Percentiles rank a stretch among this genome's conserved stretches.
Conservation (phyloP, 2,888 invertebrate genomes). For the Zele albiditarsus region DNA sequence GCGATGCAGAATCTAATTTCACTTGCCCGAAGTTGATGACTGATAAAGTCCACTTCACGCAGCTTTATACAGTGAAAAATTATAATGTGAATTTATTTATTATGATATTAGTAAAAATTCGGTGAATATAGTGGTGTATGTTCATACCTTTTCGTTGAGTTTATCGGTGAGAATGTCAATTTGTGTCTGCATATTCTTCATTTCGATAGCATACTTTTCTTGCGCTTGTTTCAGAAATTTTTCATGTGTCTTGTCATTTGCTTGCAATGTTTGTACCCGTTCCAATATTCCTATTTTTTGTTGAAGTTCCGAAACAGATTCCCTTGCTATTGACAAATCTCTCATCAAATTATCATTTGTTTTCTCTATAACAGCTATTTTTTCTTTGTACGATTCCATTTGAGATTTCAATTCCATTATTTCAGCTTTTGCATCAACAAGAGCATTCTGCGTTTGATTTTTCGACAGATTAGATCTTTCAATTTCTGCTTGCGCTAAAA, state of each 20-base stretch:
- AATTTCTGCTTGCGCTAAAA: slow-evolving; percentile 77
- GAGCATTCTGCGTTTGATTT: slow-evolving; percentile 79
- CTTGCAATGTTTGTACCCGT: slow-evolving; percentile 62
- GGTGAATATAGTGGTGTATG: not conserved
- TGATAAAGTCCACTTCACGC: slow-evolving; percentile 56
- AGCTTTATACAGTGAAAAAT: slow-evolving; percentile 53
- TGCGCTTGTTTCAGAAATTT: slow-evolving; percentile 73
- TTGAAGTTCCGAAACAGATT: slow-evolving; percentile 65
- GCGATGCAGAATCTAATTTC: slow-evolving; percentile 4
- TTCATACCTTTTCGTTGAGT: slow-evolving; percentile 64
- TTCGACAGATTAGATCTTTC: slow-evolving; percentile 77
- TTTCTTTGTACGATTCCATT: slow-evolving; percentile 60
- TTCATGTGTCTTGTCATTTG: slow-evolving; percentile 65
- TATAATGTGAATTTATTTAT: slow-evolving; percentile 14
- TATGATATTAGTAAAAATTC: not conserved
- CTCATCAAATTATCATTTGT: slow-evolving; percentile 65
- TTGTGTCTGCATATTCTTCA: slow-evolving; percentile 74
- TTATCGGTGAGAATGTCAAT: slow-evolving; percentile 71
- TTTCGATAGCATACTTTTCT: slow-evolving; percentile 73
- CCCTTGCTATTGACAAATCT: slow-evolving; percentile 61
- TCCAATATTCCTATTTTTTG: slow-evolving; percentile 65
- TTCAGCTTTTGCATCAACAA: slow-evolving; percentile 70
- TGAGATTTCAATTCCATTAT: slow-evolving; percentile 62
- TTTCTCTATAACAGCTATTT: slow-evolving; percentile 62
- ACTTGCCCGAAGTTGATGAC: slow-evolving; percentile 60